Evolutionary conservation across 2,113 vertebrate genomes (phyloP).

Genomic region (Athene cunicularia): DNA sequence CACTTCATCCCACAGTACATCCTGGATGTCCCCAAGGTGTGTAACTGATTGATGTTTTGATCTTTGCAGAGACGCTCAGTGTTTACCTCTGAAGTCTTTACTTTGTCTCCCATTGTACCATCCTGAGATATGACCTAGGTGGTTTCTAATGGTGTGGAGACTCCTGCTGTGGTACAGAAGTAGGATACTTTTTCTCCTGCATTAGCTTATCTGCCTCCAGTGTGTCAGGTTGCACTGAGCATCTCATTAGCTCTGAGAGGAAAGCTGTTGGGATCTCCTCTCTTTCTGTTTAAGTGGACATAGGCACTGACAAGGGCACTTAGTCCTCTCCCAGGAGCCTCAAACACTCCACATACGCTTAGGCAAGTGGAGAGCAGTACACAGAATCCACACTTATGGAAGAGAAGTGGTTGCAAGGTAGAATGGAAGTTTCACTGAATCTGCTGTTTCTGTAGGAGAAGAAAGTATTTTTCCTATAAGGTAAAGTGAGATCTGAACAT

Average conservation of each 20-base stretch:
- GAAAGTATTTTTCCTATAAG: background rate
- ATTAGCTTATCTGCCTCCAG: background rate
- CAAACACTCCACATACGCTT: background rate
- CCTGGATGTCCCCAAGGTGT: constrained; percentile 76
- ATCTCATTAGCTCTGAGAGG: background rate
- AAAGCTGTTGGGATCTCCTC: background rate
- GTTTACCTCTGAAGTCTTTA: background rate
- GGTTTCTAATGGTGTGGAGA: background rate
- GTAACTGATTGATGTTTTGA: constrained; percentile 33
- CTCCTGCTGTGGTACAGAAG: background rate
- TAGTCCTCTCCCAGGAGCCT: background rate
- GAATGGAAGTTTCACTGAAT: background rate
- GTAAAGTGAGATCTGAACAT: background rate
- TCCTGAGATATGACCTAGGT: background rate
- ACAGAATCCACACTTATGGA: background rate
- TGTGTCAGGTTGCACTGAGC: background rate
- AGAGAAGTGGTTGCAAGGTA: background rate
- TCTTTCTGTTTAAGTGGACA: background rate
- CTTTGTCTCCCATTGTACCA: background rate
- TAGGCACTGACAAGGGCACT: background rate
- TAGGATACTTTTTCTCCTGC: background rate
- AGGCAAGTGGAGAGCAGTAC: background rate
- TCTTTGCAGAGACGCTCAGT: background rate
- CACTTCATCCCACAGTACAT: constrained; percentile 81
- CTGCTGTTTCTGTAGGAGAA: background rate